Base-by-base conservation (phyloP, 2,888 invertebrate species). In the Ornithoptera alexandrae region DNA sequence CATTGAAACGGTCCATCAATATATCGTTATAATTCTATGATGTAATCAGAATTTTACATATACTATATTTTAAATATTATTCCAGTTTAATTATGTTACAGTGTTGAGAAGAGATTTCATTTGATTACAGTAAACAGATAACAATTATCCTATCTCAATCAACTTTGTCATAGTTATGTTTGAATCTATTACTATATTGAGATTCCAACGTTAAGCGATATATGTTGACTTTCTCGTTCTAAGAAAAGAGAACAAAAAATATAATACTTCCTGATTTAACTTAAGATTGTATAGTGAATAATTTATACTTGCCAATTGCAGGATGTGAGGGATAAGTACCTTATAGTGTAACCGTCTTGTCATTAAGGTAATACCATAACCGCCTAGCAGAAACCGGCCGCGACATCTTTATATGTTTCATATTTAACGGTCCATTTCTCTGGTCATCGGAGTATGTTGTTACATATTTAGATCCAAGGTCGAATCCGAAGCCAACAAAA, bases 1-100 rank as follows among this genome's bases (percentile, higher is more conserved):
- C 72, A 76, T 73, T 70, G 75, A 73, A 74, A 74, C 73, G 67
- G 67, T 73, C 69, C 67, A 74, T 76, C 71, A 78, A 74, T 72
- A 64, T 77, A 73, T 76, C 72, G 71, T 70, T 74, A 76, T 72
- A 72, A 78, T 77, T 73, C 75, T 73, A 68, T 64, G 72, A 71
- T 72, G 46, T 39, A 39, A 74, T 67, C 70, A 68, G 7, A 6
- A 66, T 46, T 59, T 24, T 59, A 20, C 53, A 39, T 58, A 20
- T 20, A 18, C 36, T 61, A 61, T 1, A 36, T 59, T 24, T 59
- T 39, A 39, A 61, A 36, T 61, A 39, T 22, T 72, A 22, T 18
- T 24, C 0, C 12, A 22, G 22, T 58, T 57, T 36, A 39, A 59
- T 61, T 36, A 36, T 18, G 39, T 36, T 60, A 36, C 5, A 15